Evolutionary conservation across 2,113 vertebrate species (phyloP), one percentile per base, ranked within the genome.

Genomic region (Strix uralensis): DNA sequence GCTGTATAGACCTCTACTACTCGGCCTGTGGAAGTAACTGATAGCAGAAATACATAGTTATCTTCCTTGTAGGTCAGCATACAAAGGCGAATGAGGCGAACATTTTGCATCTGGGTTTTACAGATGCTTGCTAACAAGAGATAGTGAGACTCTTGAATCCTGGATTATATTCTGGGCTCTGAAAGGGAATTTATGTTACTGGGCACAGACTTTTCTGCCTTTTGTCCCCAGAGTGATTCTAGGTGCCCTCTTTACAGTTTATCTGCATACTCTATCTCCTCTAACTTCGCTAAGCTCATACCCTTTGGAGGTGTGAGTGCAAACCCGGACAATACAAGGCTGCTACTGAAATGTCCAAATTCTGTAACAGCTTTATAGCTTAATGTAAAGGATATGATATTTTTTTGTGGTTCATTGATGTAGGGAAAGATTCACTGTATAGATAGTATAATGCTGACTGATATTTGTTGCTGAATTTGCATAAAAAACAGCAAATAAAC

Each of bases 21-120:
- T 25, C 6, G 0, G 44, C 42, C 5, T 93, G 82, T 90, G 74
- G 92, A 85, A 96, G 82, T 77, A 92, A 86, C 80, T 86, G 94
- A 87, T 84, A 91, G 93, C 84, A 94, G 72, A 70, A 89, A 65
- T 83, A 92, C 79, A 14, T 30, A 34, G 82, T 88, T 94, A 92
- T 93, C 95, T 95, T 86, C 82, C 79, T 70, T 91, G 84, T 96
- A 95, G 82, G 93, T 96, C 92, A 93, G 86, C 67, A n/a, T 81
- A 63, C 86, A 78, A 75, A 81, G 62, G 79, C 49, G 90, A 93
- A 86, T 15, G 54, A 95, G 81, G 90, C 1, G 0, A 90, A 67
- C 46, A 4, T 69, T 96, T 90, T 96, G 92, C 92, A 67, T 95
- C 63, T 49, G 75, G 21, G 38, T 83, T 96, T 94, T 83, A 63